A percentile compares a stretch with the other conserved stretches of the same genome.
Conservation (phyloP, 2,888 invertebrate species). For the Calameuta idolon region DNA sequence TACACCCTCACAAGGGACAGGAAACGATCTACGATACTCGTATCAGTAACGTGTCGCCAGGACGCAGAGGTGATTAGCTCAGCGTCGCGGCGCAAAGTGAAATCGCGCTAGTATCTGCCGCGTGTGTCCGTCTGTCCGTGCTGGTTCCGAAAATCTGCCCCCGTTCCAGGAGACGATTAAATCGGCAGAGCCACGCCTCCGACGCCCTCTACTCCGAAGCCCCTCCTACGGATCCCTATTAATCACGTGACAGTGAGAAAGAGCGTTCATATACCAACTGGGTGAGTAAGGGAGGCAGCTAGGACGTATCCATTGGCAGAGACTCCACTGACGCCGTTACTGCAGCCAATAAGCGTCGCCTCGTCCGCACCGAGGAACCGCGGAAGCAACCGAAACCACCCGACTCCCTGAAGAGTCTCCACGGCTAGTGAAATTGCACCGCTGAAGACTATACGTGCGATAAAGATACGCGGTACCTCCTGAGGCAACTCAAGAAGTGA, state of each 20-base stretch:
- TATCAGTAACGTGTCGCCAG: not conserved
- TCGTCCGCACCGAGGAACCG: not conserved
- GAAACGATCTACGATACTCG: not conserved
- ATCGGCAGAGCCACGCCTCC: slow-evolving; percentile 48
- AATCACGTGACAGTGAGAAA: slow-evolving; percentile 18
- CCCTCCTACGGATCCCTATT: slow-evolving; percentile 31
- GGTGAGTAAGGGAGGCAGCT: not conserved
- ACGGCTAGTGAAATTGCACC: not conserved
- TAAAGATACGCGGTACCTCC: not conserved
- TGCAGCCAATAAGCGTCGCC: not conserved
- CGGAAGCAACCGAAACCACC: not conserved
- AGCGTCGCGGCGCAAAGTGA: slow-evolving; percentile 56
- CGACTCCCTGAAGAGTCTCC: not conserved
- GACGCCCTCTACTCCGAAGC: slow-evolving; percentile 3
- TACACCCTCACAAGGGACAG: not conserved
- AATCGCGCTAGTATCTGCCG: slow-evolving; percentile 22
- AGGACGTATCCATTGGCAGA: not conserved
- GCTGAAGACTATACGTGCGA: not conserved
- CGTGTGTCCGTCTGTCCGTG: slow-evolving; percentile 25
- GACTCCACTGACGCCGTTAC: not conserved
- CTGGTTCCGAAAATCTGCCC: slow-evolving; percentile 29
- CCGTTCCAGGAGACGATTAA: slow-evolving; percentile 35
- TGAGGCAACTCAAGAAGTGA: slow-evolving; percentile 13
- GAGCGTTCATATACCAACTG: not conserved
- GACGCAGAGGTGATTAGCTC: slow-evolving; percentile 20